These are phyloP conservation scores for Sipha flava DNA, from an alignment of 1,140 invertebrate species.

Conservation along the genomic window DNA sequence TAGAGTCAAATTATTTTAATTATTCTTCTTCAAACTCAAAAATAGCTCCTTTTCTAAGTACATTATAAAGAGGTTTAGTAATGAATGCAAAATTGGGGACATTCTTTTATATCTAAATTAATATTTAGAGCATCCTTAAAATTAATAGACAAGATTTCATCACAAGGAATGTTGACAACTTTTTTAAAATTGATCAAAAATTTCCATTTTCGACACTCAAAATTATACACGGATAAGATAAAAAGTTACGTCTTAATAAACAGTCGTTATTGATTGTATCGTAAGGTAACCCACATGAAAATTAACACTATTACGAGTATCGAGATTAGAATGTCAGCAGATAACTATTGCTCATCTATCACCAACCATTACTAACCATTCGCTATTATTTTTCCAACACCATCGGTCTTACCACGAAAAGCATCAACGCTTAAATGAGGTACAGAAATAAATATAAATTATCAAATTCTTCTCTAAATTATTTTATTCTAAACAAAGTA, in stretches of 20 bases:
- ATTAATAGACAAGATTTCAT: neutral
- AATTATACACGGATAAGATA: neutral
- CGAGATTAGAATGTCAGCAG: neutral
- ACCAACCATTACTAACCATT: too few relatives aligned
- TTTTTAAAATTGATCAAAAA: neutral
- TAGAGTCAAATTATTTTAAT: neutral
- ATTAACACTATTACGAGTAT: neutral
- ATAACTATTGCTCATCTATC: neutral
- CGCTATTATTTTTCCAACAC: too few relatives aligned
- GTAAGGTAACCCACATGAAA: neutral
- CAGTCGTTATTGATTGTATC: neutral
- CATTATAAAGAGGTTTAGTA: neutral
- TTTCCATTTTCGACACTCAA: neutral
- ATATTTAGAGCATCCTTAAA: neutral
- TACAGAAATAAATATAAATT: too few relatives aligned
- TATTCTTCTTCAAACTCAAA: neutral
- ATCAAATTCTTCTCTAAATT: too few relatives aligned
- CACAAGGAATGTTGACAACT: neutral
- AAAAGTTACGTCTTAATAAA: neutral
- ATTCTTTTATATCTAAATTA: neutral
- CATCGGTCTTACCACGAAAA: too few relatives aligned
- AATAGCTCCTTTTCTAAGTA: neutral
- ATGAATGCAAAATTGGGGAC: neutral
- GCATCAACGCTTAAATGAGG: too few relatives aligned
- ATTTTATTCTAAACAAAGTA: too few relatives aligned